A percentile compares a stretch with the other conserved stretches of the same genome.
phyloP scores from a whole-genome alignment of 1,140 invertebrate genomes.

The Ceratina australensis region DNA sequence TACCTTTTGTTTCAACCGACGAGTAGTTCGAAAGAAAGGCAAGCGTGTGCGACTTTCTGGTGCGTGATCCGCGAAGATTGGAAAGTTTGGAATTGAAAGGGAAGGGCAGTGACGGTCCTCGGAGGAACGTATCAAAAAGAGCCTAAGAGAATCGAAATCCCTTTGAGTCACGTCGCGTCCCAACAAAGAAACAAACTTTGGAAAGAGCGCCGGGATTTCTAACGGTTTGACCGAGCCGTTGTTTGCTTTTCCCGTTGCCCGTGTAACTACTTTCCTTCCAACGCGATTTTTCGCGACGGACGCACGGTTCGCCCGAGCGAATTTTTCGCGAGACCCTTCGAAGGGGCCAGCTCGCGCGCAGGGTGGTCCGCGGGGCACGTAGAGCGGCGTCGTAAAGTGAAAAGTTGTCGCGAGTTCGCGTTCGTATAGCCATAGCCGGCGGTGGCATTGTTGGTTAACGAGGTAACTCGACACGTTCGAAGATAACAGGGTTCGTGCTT shows the following conservation, averaged over 20 bases:
- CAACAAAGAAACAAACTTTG: background rate
- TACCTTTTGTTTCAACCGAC: too few species aligned
- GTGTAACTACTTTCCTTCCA: background rate
- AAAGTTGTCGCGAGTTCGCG: constrained; percentile 53
- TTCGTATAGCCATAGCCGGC: constrained; percentile 39
- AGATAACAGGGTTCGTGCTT: constrained; percentile 70
- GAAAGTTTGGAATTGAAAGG: background rate
- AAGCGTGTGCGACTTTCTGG: background rate
- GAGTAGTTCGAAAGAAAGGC: too few species aligned
- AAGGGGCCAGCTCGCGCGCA: background rate
- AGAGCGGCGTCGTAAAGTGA: constrained; percentile 61
- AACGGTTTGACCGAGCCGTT: background rate
- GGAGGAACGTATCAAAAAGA: background rate
- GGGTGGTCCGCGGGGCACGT: constrained; percentile 47
- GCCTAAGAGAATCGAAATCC: constrained; percentile 7
- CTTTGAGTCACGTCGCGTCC: background rate
- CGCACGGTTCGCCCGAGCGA: constrained; percentile 18
- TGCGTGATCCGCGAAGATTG: background rate
- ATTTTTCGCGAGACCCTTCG: constrained; percentile 39
- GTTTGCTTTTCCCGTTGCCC: background rate
- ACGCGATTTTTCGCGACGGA: background rate
- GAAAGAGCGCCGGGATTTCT: constrained; percentile 18
- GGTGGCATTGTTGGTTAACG: constrained; percentile 67
- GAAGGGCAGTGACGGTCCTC: background rate
- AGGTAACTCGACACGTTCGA: constrained; percentile 71